Conservation (phyloP, 2,113 vertebrate species). For the Neotoma lepida region DNA sequence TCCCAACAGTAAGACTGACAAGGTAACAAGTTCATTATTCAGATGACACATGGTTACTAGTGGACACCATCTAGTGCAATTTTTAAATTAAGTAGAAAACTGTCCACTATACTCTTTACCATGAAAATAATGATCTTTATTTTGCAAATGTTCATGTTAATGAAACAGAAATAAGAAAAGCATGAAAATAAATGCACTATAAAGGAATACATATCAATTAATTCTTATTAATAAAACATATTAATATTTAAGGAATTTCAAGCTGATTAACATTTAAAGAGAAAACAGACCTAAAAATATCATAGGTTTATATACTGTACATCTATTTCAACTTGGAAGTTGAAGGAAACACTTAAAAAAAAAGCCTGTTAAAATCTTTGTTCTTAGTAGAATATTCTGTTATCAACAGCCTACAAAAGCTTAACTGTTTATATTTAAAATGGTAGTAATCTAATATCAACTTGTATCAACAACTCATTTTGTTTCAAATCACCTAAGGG, state of each 20-base stretch:
- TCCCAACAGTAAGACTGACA: background rate
- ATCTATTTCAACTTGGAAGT: conserved; percentile 22
- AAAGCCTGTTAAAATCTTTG: background rate
- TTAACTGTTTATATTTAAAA: conserved; percentile 40
- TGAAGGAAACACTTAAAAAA: conserved; percentile 25
- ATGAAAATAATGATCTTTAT: conserved; percentile 49
- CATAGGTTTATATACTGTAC: background rate
- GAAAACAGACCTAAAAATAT: conserved; percentile 17
- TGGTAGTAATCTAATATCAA: background rate
- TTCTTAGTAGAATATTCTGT: background rate
- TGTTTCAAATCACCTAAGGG: background rate
- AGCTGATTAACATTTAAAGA: background rate
- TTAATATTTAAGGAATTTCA: background rate
- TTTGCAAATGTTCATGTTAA: background rate
- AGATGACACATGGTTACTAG: background rate
- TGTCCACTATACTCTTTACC: background rate
- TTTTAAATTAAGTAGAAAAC: background rate
- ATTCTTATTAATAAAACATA: conserved; percentile 6
- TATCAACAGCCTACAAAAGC: background rate
- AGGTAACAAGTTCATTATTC: conserved; percentile 23
- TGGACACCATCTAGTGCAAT: background rate
- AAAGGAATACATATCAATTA: background rate
- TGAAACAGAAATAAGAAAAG: conserved; percentile 5
- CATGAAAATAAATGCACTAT: background rate
- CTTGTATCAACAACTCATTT: conserved; percentile 18